Evolutionary conservation across 1,140 invertebrate species (phyloP).

Genomic region (Drosophila carrolli): DNA sequence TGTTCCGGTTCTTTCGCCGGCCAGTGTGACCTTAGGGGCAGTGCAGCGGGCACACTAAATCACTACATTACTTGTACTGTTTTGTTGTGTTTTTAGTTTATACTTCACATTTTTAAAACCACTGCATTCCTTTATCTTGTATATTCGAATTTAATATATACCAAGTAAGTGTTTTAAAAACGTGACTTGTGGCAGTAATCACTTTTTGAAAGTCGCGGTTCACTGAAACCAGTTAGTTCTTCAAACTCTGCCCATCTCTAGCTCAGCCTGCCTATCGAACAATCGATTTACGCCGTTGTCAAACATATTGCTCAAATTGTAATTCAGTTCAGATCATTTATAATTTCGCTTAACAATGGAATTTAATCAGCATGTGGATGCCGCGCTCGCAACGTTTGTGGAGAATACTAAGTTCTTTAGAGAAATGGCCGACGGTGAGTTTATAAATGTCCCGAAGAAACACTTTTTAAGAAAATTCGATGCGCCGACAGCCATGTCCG

Average conservation of each 20-base stretch:
- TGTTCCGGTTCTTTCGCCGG: background rate
- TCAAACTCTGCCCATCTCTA: background rate
- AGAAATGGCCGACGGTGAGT: constrained; percentile 17
- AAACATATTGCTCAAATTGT: background rate
- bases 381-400: background rate
- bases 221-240: background rate
- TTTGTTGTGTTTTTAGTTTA: no score
- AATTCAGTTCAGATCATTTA: background rate
- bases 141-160: no score
- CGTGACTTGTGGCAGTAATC: no score
- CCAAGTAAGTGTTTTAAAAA: no score
- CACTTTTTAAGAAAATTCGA: no score
- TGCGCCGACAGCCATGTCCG: background rate
- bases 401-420: constrained; percentile 12
- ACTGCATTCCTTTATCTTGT: no score
- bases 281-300: constrained; percentile 1
- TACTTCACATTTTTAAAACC: no score
- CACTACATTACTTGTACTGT: no score
- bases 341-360: background rate
- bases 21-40: background rate
- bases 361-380: constrained; percentile 11
- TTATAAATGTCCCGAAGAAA: no score
- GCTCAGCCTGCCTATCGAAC: constrained; percentile 5
- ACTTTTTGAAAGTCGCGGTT: background rate
- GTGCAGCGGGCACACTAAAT: no score